Base-by-base conservation (phyloP, 1,140 invertebrate species). In the Caenorhabditis tropicalis region DNA sequence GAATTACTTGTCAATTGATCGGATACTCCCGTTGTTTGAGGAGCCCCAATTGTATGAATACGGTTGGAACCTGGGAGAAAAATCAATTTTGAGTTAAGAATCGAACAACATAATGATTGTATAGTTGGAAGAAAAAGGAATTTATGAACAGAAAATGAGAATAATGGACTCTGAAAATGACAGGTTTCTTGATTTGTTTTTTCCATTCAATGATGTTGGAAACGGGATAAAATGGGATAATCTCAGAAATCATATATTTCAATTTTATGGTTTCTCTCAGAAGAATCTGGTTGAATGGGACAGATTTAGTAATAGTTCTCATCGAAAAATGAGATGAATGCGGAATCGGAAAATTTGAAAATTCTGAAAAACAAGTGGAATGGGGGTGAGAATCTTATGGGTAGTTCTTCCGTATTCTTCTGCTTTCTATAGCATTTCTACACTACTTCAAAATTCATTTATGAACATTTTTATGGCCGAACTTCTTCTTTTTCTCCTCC, bases 381-480 rank as follows among this genome's bases (percentile, higher is more conserved):
- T 4, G 49, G 19, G 10, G 43, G 43, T 46, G 19, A 7, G 19
- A 1, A 16, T 27, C 53, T 56, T 24, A 56, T 24, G 24, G 21
- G 24, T 15, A 2, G 53, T n/a, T 6, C 9, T 21, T n/a, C 10
- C n/a, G n/a, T n/a, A n/a, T 31, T 74, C 31, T 29, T 9, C 7
- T 24, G 4, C 36, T 15, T 43, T 12, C 39, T 43, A 43, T 6
- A 43, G 39, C 39, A 43, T 43, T 24, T 24, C 21, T 46, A 74
- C n/a, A 74, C 16, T 56, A 74, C 36, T 74, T 74, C 36, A 74
- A 43, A 33, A 74, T 43, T 74, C 65, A 74, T 74, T 74, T 74
- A 74, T 74, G 65, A 74, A 74, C 65, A 74, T 74, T 74, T 74
- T 43, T 74, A 74, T 74, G 65, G 27, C 36, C 65, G 65, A 74